Percentiles rank a stretch among this genome's conserved stretches.
phyloP scores from a whole-genome alignment of 1,140 invertebrate genomes.

The Belonocnema kinseyi region DNA sequence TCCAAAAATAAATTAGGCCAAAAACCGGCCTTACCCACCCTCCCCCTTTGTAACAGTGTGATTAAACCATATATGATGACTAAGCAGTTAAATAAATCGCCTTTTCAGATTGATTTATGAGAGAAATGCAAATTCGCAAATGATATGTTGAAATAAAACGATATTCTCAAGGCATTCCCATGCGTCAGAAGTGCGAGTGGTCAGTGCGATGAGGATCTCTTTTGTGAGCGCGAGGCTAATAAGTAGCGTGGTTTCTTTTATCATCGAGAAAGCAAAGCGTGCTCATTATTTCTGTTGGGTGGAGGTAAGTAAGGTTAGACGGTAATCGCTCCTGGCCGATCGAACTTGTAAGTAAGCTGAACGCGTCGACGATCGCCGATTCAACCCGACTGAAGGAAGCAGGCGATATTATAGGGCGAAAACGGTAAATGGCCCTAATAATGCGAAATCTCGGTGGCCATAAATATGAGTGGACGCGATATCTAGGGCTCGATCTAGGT shows the following conservation, averaged over 20 bases:
- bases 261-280: constrained; percentile 42
- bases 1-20: too few relatives aligned
- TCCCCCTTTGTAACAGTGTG: too few relatives aligned
- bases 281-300: constrained; percentile 45
- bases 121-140: too few relatives aligned
- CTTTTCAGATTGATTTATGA: too few relatives aligned
- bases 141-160: too few relatives aligned
- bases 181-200: constrained; percentile 28
- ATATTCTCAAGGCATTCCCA: constrained; percentile 8
- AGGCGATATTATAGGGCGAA: constrained; percentile 62
- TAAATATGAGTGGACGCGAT: constrained; percentile 69
- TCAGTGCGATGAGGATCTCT: constrained; percentile 39
- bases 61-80: too few relatives aligned
- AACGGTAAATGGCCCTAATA: constrained; percentile 72
- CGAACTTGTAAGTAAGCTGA: constrained; percentile 37
- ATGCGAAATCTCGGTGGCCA: constrained; percentile 70
- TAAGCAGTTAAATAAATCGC: too few relatives aligned
- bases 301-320: constrained; percentile 10
- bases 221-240: constrained; percentile 41
- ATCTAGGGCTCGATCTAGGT: constrained; percentile 65
- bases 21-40: too few relatives aligned
- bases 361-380: constrained; percentile 47
- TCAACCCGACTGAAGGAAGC: background rate
- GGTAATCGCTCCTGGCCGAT: constrained; percentile 49
- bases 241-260: constrained; percentile 48